Evolutionary conservation across 2,888 invertebrate species (phyloP), one percentile per base, ranked within the genome.

Genomic region (Drosophila cognata): DNA sequence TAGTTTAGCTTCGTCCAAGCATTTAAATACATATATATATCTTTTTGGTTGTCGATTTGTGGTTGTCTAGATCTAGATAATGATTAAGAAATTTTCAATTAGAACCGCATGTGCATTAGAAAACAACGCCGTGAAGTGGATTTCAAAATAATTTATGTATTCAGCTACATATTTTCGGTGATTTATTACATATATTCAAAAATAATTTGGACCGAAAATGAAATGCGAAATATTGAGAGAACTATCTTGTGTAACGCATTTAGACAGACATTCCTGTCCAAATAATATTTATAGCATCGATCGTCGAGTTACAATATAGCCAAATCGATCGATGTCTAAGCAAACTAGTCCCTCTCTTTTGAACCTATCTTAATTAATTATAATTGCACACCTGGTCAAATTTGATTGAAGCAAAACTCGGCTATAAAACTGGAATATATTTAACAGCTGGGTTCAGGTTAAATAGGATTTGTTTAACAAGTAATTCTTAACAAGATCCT

Each of bases 1-100:
- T 56, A 28, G 55, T 36, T 48, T 18, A 31, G 51, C 60, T 55
- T 28, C 50, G 38, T 50, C 35, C n/a, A 61, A 71, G n/a, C n/a
- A 21, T 21, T 13, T 4, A 46, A 46, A 41, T n/a, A 41, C 10
- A 41, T 5, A 10, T 0, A 11, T 21, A 31, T 29, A 29, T n/a
- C 3, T 13, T 61, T 35, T 25, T 13, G 36, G 61, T 55, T 35
- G 35, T 63, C 21, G 8, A 18, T 52, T 29, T 46, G 21, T 31
- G 8, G 25, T 10, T 59, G n/a, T 36, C 16, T 50, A 25, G 11
- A 51, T 56, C 8, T 21, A 52, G n/a, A 29, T 41, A 46, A 35
- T 38, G 31, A 64, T 50, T 48, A 13, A 55, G 31, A 8, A 16
- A 4, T 46, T 8, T 16, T 46, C 46, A 25, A 46, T 46, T 46